A percentile compares a stretch with the other conserved stretches of the same genome.
Conservation (phyloP, 2,797 vertebrate species). For the Gambelia wislizenii region DNA sequence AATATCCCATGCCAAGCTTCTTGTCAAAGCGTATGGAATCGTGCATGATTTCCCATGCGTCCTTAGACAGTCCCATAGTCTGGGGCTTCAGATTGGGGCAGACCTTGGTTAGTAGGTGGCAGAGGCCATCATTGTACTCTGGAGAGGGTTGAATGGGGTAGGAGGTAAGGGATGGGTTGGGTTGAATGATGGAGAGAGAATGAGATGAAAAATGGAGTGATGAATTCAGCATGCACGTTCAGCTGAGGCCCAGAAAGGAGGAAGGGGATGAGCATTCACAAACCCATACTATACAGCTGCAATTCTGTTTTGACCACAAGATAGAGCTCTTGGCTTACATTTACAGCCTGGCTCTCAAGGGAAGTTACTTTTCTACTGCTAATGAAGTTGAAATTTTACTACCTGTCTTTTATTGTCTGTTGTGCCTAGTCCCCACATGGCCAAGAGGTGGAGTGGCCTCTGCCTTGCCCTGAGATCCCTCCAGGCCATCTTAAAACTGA, state of each 20-base stretch:
- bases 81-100: constrained; percentile 89
- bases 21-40: constrained; percentile 83
- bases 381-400: no score
- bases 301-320: constrained; percentile 11
- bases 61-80: constrained; percentile 92
- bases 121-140: constrained; percentile 93
- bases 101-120: constrained; percentile 86
- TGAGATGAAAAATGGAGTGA: constrained; percentile 9
- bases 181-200: neutral
- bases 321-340: neutral
- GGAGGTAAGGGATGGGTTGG: constrained; percentile 26
- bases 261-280: constrained; percentile 7
- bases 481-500: no score
- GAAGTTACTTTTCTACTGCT: no score
- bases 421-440: no score
- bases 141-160: constrained; percentile 46
- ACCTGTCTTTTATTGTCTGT: no score
- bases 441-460: no score
- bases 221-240: constrained; percentile 63
- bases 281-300: accelerated
- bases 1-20: constrained; percentile 96
- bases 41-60: constrained; percentile 94
- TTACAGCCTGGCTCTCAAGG: neutral
- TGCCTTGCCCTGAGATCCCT: no score
- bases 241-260: constrained; percentile 4